Percentiles rank a stretch among this genome's conserved stretches.
These are phyloP conservation scores for Pectinophora gossypiella DNA, from an alignment of 1,140 invertebrate genomes.

Conservation along the genomic window DNA sequence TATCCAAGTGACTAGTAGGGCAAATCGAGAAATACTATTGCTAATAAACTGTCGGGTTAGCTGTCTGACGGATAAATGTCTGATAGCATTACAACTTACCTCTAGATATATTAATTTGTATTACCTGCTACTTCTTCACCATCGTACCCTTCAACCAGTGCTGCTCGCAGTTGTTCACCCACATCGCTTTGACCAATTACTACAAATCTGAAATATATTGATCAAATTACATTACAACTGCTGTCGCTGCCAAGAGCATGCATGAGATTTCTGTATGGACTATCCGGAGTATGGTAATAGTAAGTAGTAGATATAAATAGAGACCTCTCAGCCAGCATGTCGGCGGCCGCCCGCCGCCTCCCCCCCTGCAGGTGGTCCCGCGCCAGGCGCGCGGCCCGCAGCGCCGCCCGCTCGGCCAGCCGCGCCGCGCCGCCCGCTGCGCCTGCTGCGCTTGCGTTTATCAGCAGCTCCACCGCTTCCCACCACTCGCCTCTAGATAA, in stretches of 20 bases:
- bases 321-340: constrained; percentile 51
- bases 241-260: no score
- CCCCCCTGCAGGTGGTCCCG: constrained; percentile 48
- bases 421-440: constrained; percentile 41
- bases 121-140: constrained; percentile 36
- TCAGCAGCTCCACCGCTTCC: constrained; percentile 55
- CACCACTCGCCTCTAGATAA: constrained; percentile 53
- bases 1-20: no score
- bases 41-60: no score
- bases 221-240: no score
- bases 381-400: constrained; percentile 58
- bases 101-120: no score
- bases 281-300: no score
- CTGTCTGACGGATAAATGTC: no score
- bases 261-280: no score
- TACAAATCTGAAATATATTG: constrained; percentile 50
- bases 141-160: constrained; percentile 37
- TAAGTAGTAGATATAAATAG: no score
- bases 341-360: constrained; percentile 35
- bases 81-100: no score
- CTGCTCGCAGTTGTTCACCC: constrained; percentile 55
- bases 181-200: constrained; percentile 59
- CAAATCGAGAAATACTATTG: no score
- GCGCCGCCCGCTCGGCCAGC: constrained; percentile 59
- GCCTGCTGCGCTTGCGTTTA: constrained; percentile 44